Conservation (phyloP, 2,797 vertebrate species). For the Lateolabrax maculatus region DNA sequence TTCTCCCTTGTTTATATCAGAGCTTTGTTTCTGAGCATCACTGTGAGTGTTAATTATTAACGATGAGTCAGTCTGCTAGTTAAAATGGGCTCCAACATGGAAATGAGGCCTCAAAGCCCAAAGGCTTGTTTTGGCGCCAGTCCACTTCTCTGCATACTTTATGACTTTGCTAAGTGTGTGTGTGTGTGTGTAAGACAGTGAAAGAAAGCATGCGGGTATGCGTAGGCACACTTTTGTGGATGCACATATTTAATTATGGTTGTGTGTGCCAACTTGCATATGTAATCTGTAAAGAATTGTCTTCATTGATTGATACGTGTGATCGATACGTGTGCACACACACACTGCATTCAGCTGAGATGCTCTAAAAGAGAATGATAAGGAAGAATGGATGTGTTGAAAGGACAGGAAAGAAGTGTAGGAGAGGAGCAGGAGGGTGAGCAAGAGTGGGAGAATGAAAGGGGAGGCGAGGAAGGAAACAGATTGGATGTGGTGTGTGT, state of each 20-base stretch:
- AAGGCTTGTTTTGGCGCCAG: conserved; percentile 73
- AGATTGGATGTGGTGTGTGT: conserved; percentile 65
- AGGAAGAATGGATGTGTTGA: conserved; percentile 57
- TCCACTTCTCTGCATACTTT: conserved; percentile 76
- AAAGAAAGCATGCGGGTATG: conserved; percentile 39
- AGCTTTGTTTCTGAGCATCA: conserved; percentile 67
- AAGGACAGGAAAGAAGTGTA: conserved; percentile 50
- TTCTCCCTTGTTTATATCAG: conserved; percentile 52
- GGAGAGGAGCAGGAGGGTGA: conserved; percentile 44
- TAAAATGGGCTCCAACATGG: conserved; percentile 78
- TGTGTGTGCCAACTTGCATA: conserved; percentile 61
- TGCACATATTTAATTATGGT: conserved; percentile 72
- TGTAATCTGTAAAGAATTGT: conserved; percentile 63
- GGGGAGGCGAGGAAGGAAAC: conserved; percentile 47
- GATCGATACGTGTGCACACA: conserved; percentile 43
- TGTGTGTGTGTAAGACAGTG: conserved; percentile 20
- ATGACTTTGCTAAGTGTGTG: conserved; percentile 58
- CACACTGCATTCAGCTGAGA: conserved; percentile 35
- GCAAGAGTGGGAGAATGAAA: conserved; percentile 58
- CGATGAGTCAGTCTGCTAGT: conserved; percentile 73
- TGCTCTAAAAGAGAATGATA: conserved; percentile 56
- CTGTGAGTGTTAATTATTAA: conserved; percentile 81
- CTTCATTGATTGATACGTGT: conserved; percentile 71
- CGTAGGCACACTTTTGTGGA: conserved; percentile 57
- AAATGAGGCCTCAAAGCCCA: conserved; percentile 80